phyloP scores from a whole-genome alignment of 2,888 invertebrate genomes.

The Automeris io region DNA sequence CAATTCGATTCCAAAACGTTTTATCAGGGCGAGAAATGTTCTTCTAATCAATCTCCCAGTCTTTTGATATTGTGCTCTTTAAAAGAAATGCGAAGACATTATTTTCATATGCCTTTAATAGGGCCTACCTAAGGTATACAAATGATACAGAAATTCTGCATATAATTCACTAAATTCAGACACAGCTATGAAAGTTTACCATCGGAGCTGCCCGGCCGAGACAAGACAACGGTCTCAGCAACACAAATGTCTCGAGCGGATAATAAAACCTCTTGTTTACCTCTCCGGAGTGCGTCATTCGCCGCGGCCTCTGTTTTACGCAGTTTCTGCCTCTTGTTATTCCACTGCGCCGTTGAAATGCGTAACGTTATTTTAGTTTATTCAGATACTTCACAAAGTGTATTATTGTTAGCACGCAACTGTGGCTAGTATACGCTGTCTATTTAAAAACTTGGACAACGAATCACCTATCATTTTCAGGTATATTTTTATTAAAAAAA shows the following conservation, averaged over 20 bases:
- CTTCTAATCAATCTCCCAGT: too few species aligned
- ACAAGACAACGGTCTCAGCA: constrained; percentile 16
- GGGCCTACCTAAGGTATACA: too few species aligned
- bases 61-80: too few species aligned
- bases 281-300: constrained; percentile 29
- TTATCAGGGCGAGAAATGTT: too few species aligned
- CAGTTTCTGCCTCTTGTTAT: constrained; percentile 5
- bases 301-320: background rate
- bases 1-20: too few species aligned
- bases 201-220: constrained; percentile 13
- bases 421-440: too few species aligned
- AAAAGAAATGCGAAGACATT: too few species aligned
- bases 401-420: background rate
- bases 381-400: background rate
- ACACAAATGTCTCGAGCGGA: constrained; percentile 23
- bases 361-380: constrained; percentile 1
- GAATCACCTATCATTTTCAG: too few species aligned
- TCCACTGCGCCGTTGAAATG: background rate
- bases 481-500: too few species aligned
- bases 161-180: constrained; percentile 18
- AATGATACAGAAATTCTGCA: background rate
- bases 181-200: constrained; percentile 25
- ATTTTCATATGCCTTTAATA: too few species aligned
- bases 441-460: too few species aligned
- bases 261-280: constrained; percentile 38